Base-by-base conservation (phyloP, 2,888 invertebrate genomes). In the Sericinus montela region DNA sequence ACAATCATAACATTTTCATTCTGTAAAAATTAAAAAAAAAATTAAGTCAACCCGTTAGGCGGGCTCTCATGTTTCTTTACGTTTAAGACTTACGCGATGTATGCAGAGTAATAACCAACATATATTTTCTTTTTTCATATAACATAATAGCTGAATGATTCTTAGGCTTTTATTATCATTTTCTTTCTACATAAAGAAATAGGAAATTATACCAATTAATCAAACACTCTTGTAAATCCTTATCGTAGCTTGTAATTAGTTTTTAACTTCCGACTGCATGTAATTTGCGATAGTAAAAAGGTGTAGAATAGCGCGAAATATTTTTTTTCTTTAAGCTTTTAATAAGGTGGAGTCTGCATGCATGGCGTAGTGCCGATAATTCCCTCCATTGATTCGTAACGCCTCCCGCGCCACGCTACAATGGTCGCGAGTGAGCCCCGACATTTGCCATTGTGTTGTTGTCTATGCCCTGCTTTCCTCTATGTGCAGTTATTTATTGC, bases 331-430 rank as follows among this genome's bases (percentile, higher is more conserved):
- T 34, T 37, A 43, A 32, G n/a, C n/a, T 45, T 48, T 37, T 48
- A 48, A 39, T 51, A 42, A 44, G 30, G 48, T 48, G 45, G 42
- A 59, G 48, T 58, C 76, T 84, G 83, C 57, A 82, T 57, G 50
- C 59, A 52, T 30, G 57, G 48, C 68, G 45, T 51, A 71, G 77
- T 78, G 72, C 83, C 84, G 84, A 88, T 87, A 87, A 87, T 86
- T 83, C 88, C 85, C 86, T 88, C 88, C 88, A 88, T 88, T 88
- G 88, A 87, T 88, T 88, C 88, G 88, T 85, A 86, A 88, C 88
- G 88, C 88, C 88, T 88, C 84, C 83, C 84, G 79, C 74, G 83
- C 81, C 80, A 87, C 82, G 88, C 78, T 88, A 88, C 88, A 87
- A 86, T 86, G 83, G 76, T 77, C 85, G 82, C 86, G 84, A 81